Conservation (phyloP, 2,888 invertebrate genomes). For the Macrosoma leucophasiata region DNA sequence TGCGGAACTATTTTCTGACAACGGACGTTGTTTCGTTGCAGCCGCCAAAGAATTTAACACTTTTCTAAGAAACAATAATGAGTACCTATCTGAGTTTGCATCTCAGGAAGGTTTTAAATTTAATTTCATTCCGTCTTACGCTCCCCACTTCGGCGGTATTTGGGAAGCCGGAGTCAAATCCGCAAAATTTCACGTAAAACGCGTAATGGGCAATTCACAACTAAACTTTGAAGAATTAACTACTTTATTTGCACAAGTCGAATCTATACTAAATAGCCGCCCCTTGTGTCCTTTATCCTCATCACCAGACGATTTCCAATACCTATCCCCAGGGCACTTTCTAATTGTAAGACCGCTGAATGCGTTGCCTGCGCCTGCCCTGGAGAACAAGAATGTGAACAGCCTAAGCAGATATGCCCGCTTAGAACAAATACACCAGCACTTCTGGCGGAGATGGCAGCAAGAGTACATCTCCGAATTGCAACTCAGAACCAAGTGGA, state of each 20-base stretch:
- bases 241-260: slow-evolving; percentile 11
- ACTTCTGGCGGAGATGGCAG: slow-evolving; percentile 14
- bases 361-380: slow-evolving; percentile 4
- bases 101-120: slow-evolving; percentile 19
- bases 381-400: background rate
- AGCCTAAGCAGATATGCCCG: slow-evolving; percentile 2
- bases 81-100: slow-evolving; percentile 13
- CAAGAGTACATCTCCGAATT: slow-evolving; percentile 13
- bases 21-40: slow-evolving; percentile 23
- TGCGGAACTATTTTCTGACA: slow-evolving; percentile 29
- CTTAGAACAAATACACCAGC: slow-evolving; percentile 6
- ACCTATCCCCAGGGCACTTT: slow-evolving; percentile 9
- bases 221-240: slow-evolving; percentile 11
- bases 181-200: slow-evolving; percentile 12
- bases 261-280: slow-evolving; percentile 11
- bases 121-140: slow-evolving; percentile 17
- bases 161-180: slow-evolving; percentile 20
- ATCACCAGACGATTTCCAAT: slow-evolving; percentile 2
- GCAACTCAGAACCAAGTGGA: slow-evolving; percentile 24
- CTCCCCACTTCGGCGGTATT: slow-evolving; percentile 22
- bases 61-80: slow-evolving; percentile 13
- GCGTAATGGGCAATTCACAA: slow-evolving; percentile 6
- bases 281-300: slow-evolving; percentile 9
- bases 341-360: slow-evolving; percentile 5
- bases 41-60: slow-evolving; percentile 13